Evolutionary conservation across 2,888 invertebrate genomes (phyloP).

Genomic region (Apamea anceps): DNA sequence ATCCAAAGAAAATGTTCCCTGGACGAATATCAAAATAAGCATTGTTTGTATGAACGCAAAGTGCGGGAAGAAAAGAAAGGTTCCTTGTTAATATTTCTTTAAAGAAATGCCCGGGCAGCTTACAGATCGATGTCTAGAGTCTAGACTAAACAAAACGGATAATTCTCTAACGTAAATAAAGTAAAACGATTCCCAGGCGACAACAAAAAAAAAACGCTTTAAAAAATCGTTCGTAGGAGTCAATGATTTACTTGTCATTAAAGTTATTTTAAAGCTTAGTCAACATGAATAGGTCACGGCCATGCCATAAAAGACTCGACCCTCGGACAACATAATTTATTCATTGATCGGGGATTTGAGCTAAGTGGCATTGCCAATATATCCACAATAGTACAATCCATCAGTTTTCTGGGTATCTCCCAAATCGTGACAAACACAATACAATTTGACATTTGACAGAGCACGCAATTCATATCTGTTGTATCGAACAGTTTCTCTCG

Average conservation of each 20-base stretch:
- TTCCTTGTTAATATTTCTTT: slow-evolving; percentile 10
- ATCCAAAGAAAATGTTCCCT: slow-evolving; percentile 2
- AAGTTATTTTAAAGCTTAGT: slow-evolving; percentile 31
- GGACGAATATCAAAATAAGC: slow-evolving; percentile 2
- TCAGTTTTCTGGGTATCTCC: slow-evolving; percentile 23
- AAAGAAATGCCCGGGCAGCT: slow-evolving; percentile 4
- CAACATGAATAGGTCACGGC: slow-evolving; percentile 38
- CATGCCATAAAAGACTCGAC: slow-evolving; percentile 28
- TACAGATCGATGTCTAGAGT: slow-evolving; percentile 24
- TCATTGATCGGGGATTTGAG: slow-evolving; percentile 24
- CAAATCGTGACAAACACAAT: slow-evolving; percentile 15
- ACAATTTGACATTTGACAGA: slow-evolving; percentile 57
- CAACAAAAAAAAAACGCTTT: slow-evolving; percentile 2
- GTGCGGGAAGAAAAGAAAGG: background rate
- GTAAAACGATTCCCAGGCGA: slow-evolving; percentile 10
- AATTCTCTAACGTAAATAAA: slow-evolving; percentile 14
- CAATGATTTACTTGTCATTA: slow-evolving; percentile 25
- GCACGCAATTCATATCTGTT: slow-evolving; percentile 52
- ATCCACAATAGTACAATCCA: background rate
- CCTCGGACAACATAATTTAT: slow-evolving; percentile 27
- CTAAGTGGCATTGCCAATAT: slow-evolving; percentile 8
- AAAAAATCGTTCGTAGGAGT: slow-evolving; percentile 1
- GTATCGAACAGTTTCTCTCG: slow-evolving; percentile 35
- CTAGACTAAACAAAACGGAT: slow-evolving; percentile 37
- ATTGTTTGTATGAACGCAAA: slow-evolving; percentile 21